A percentile compares a stretch with the other conserved stretches of the same genome.
Conservation (phyloP, 2,888 invertebrate species). For the Nemotelus pantherinus region DNA sequence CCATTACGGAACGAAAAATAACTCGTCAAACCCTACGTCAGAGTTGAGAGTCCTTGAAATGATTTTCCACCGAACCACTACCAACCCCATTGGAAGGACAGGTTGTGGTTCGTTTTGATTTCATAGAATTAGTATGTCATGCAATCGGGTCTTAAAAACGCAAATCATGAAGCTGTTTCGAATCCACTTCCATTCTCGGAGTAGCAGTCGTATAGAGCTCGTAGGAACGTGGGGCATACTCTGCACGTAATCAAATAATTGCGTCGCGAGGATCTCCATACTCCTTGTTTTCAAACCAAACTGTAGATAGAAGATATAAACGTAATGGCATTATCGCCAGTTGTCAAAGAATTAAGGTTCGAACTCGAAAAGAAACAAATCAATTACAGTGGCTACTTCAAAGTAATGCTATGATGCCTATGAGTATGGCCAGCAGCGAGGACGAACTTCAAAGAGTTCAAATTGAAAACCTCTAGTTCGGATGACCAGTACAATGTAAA, state of each 20-base stretch:
- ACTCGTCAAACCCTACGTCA: not conserved
- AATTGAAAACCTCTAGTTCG: not conserved
- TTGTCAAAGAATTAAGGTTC: not conserved
- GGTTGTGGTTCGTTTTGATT: no score
- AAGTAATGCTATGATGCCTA: not conserved
- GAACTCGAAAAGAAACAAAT: not conserved
- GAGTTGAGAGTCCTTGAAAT: not conserved
- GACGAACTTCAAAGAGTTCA: conserved; percentile 12
- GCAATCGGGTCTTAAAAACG: conserved; percentile 28
- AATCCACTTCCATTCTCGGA: not conserved
- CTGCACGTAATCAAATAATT: no score
- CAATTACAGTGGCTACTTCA: not conserved
- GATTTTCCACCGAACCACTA: not conserved
- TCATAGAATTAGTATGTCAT: conserved; percentile 8
- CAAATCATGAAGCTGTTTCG: conserved; percentile 20
- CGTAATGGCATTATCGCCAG: not conserved
- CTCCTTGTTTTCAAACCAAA: not conserved
- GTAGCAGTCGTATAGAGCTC: no score
- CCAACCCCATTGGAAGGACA: no score
- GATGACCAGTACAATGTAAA: not conserved
- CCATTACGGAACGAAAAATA: not conserved
- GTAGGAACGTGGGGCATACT: no score
- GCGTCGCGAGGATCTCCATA: not conserved
- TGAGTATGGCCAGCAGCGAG: conserved; percentile 15
- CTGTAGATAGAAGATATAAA: not conserved